Base-by-base conservation (phyloP, 2,797 vertebrate genomes). In the Pseudotriccus pelzelni region DNA sequence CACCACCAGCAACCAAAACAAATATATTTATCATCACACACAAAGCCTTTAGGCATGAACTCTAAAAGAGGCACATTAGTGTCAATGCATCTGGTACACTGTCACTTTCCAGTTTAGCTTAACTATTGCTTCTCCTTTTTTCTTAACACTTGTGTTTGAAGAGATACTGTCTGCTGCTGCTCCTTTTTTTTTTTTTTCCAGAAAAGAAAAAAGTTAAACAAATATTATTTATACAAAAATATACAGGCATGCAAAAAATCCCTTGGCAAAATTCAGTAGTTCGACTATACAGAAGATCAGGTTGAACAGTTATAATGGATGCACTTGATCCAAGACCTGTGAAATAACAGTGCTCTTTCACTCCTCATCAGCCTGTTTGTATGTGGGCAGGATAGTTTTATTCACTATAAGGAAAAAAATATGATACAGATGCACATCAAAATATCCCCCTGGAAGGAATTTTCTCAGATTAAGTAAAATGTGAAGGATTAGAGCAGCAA, bases 21-120 rank as follows among this genome's bases (percentile, higher is more conserved):
- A 97, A 97, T 94, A 77, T 94, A 96, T 97, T 97, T 96, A 93
- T 97, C 96, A 96, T 84, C 2, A 7, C 67, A 84, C 82, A 69
- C 93, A 87, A 92, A 92, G 87, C 96, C 94, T 94, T 77, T 95
- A 93, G 96, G 95, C 87, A 0, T 87, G 82, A 84, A 46, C 74
- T 89, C 85, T 84, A 58, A 91, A 91, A 96, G 87, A 96, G 86
- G 59, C 86, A 91, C 96, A 96, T 97, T 95, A 94, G 74, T 95
- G 94, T 94, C 93, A 89, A 44, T 90, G 84, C 70, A 87, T 96
- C 93, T 96, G 94, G 70, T 63, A 75, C 10, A n/a, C 53, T 95
- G 92, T 93, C 93, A 92, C 79, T 96, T 89, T 68, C 85, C 89
- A 76, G 55, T 78, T 94, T 41, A 84, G 59, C 52, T 96, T 95